phyloP scores from a whole-genome alignment of 2,888 invertebrate genomes.

The Ormyrus pomaceus region DNA sequence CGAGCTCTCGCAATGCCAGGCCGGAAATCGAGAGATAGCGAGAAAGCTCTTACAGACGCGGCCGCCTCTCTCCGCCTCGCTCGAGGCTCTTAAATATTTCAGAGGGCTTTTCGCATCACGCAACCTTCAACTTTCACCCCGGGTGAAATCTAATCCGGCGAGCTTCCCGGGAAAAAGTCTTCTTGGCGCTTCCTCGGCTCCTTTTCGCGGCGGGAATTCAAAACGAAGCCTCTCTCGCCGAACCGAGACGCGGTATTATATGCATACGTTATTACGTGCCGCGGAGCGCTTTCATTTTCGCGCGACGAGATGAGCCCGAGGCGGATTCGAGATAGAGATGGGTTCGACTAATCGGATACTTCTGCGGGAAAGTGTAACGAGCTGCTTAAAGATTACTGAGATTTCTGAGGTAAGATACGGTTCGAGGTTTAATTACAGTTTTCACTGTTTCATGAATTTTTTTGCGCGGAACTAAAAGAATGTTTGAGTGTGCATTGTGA shows the following conservation, averaged over 20 bases:
- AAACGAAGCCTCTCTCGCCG: conserved; percentile 1
- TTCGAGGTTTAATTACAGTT: too few species aligned
- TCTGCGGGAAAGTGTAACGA: too few species aligned
- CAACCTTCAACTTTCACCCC: conserved; percentile 8
- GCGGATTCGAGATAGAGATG: too few species aligned
- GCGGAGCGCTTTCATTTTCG: too few species aligned
- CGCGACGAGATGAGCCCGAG: too few species aligned
- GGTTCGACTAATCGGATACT: too few species aligned
- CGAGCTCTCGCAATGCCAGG: not conserved
- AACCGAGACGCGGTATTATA: not conserved
- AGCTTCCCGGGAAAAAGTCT: not conserved
- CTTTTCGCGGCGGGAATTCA: not conserved
- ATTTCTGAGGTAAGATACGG: too few species aligned
- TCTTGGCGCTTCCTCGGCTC: not conserved
- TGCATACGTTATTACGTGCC: not conserved
- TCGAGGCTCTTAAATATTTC: conserved; percentile 29
- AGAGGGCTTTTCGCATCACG: conserved; percentile 17
- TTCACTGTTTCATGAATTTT: too few species aligned
- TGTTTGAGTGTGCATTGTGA: too few species aligned
- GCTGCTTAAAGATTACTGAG: too few species aligned
- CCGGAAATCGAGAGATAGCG: not conserved
- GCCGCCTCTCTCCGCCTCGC: not conserved
- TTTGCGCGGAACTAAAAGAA: too few species aligned
- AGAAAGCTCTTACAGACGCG: conserved; percentile 4
- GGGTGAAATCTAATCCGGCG: conserved; percentile 11